Conservation (phyloP, 2,797 vertebrate species). For the Tympanoctomys barrerae region DNA sequence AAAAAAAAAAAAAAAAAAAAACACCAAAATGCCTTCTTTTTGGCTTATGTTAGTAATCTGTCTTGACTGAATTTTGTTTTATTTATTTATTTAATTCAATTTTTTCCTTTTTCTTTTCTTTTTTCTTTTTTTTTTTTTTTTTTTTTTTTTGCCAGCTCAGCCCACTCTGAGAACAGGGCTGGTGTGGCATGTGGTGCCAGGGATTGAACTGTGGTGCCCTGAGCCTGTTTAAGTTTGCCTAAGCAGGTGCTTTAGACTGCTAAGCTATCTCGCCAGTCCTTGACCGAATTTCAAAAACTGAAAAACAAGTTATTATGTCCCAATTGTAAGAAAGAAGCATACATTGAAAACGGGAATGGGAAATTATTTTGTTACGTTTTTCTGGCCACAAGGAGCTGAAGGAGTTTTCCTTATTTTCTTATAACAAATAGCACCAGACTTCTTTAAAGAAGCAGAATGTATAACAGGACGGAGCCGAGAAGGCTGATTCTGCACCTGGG, state of each 20-base stretch:
- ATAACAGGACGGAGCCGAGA: background rate
- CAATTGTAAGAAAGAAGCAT: conserved; percentile 48
- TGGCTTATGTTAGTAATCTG: conserved; percentile 12
- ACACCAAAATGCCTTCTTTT: conserved; percentile 42
- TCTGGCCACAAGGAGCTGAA: conserved; percentile 19
- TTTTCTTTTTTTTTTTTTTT: no score
- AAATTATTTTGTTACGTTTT: conserved; percentile 50
- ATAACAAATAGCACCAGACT: conserved; percentile 9
- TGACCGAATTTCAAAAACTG: background rate
- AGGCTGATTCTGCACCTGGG: background rate
- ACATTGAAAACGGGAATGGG: conserved; percentile 63
- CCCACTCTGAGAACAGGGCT: no score
- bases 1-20: conserved; percentile 11
- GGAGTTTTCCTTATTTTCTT: conserved; percentile 33
- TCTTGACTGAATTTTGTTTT: background rate
- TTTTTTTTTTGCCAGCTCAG: no score
- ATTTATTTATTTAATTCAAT: no score
- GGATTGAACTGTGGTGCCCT: no score
- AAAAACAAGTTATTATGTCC: conserved; percentile 41
- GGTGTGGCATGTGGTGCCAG: no score
- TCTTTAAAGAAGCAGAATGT: conserved; percentile 36
- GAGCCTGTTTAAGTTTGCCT: no score
- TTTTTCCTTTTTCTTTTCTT: no score
- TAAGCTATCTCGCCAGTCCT: no score
- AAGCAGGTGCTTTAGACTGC: no score